phyloP scores from a whole-genome alignment of 2,888 invertebrate species.

The Melanostoma scalare region DNA sequence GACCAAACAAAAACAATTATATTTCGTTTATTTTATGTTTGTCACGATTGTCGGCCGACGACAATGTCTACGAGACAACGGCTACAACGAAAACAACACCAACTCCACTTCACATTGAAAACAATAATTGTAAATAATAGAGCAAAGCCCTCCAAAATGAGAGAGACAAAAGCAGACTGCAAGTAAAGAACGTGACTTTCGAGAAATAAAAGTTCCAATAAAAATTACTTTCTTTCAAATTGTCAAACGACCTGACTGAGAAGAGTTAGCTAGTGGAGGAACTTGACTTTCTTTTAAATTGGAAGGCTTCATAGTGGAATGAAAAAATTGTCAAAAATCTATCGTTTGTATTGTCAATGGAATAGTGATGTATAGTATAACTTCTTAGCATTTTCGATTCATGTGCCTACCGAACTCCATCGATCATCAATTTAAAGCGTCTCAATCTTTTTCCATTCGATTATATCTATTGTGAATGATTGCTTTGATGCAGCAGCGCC shows the following conservation, averaged over 20 bases:
- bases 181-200: slow-evolving; percentile 66
- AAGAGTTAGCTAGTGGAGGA: background rate
- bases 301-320: background rate
- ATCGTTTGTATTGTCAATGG: background rate
- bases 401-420: background rate
- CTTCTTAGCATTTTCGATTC: too few species aligned
- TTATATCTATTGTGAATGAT: background rate
- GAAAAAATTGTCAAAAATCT: background rate
- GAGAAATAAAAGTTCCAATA: slow-evolving; percentile 48
- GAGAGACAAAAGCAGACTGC: slow-evolving; percentile 10
- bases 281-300: slow-evolving; percentile 8
- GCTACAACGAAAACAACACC: slow-evolving; percentile 35
- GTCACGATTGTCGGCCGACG: slow-evolving; percentile 57
- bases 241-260: slow-evolving; percentile 14
- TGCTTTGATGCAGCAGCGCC: background rate
- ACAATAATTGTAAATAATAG: slow-evolving; percentile 56
- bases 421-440: slow-evolving; percentile 11
- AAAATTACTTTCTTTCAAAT: slow-evolving; percentile 64
- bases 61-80: background rate
- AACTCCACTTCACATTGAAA: slow-evolving; percentile 30
- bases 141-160: slow-evolving; percentile 31
- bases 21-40: slow-evolving; percentile 66
- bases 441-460: slow-evolving; percentile 8
- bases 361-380: too few species aligned
- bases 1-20: slow-evolving; percentile 51